Conservation (phyloP, 1,140 invertebrate species). For the Temnothorax curvispinosus region DNA sequence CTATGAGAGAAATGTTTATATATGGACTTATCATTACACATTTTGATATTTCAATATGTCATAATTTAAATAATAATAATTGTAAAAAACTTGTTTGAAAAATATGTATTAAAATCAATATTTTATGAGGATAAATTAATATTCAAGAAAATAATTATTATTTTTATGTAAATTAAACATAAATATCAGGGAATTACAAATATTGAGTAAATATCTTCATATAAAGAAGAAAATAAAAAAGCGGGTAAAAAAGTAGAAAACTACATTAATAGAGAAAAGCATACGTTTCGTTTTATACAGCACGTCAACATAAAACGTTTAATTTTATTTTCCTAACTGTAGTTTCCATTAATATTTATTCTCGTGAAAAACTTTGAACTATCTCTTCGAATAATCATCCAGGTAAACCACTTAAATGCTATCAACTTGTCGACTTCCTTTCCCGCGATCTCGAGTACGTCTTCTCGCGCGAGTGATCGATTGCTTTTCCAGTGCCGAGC, state of each 20-base stretch:
- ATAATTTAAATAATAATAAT: neutral
- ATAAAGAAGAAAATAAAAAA: neutral
- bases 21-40: neutral
- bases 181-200: neutral
- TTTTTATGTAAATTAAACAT: neutral
- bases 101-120: neutral
- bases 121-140: neutral
- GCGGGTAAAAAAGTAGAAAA: neutral
- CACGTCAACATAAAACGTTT: neutral
- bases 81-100: neutral
- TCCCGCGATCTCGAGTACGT: neutral
- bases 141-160: neutral
- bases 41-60: neutral
- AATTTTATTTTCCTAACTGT: neutral
- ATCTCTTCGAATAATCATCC: neutral
- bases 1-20: neutral
- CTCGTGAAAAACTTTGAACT: neutral
- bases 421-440: slow-evolving; percentile 35
- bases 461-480: slow-evolving; percentile 34
- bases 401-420: slow-evolving; percentile 7
- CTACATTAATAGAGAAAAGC: neutral
- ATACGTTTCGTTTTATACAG: neutral
- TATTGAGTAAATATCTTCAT: neutral
- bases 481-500: slow-evolving; percentile 5
- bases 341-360: neutral